Conservation (phyloP, 2,888 invertebrate species). For the Eurois occulta region DNA sequence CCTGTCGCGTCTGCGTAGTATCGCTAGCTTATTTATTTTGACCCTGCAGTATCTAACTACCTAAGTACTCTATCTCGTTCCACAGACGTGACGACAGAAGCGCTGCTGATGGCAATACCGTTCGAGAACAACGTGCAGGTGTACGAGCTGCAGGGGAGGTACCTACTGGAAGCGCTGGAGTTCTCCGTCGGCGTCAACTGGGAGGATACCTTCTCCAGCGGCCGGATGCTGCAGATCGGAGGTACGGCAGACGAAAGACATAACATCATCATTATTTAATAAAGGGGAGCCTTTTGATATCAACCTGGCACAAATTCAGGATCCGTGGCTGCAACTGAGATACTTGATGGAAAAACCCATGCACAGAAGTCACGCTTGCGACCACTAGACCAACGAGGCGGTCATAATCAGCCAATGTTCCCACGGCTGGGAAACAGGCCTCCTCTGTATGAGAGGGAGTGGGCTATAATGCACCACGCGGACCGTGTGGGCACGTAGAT, state of each 20-base stretch:
- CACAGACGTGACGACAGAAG: constrained; percentile 93
- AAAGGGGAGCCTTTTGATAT: background rate
- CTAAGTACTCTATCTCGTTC: background rate
- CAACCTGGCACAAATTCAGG: background rate
- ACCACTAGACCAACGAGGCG: background rate
- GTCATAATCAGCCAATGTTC: background rate
- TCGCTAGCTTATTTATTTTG: background rate
- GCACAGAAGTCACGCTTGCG: background rate
- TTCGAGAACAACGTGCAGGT: constrained; percentile 94
- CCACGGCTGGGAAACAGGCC: background rate
- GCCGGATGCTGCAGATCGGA: constrained; percentile 91
- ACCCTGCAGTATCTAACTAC: background rate
- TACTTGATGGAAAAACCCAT: background rate
- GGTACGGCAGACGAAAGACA: constrained; percentile 77
- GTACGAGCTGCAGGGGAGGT: constrained; percentile 92
- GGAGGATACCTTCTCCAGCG: constrained; percentile 80
- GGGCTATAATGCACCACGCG: background rate
- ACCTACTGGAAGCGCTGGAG: constrained; percentile 92
- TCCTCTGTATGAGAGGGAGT: background rate
- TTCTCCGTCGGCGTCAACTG: constrained; percentile 85
- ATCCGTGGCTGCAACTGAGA: background rate
- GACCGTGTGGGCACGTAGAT: background rate
- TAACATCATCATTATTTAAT: background rate
- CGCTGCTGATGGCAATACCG: constrained; percentile 93
- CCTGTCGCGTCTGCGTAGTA: background rate